Conservation (phyloP, 1,140 invertebrate species). For the Cydia pomonella region DNA sequence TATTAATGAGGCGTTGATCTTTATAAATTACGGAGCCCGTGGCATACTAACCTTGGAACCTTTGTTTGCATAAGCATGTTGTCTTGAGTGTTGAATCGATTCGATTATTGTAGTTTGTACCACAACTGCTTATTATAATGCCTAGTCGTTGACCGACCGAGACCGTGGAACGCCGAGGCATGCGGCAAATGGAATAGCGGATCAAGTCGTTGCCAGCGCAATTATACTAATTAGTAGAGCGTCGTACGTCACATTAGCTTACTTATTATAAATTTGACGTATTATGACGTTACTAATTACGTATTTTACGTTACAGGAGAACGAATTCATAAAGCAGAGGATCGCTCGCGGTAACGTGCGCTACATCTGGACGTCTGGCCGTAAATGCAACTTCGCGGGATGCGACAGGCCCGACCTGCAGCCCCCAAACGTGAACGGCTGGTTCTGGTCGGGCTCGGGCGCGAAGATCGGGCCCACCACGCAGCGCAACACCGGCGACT, state of each 20-base stretch:
- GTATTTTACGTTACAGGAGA: conserved; percentile 82
- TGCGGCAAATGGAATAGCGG: conserved; percentile 27
- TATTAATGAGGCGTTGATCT: conserved; percentile 16
- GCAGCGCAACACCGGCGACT: conserved; percentile 92
- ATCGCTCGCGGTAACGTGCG: conserved; percentile 86
- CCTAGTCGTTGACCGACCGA: conserved; percentile 41
- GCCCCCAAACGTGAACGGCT: conserved; percentile 93
- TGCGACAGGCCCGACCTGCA: conserved; percentile 93
- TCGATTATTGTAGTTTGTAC: conserved; percentile 25
- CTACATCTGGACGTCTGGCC: conserved; percentile 95
- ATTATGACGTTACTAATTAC: conserved; percentile 26
- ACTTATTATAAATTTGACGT: not conserved
- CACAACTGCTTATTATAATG: conserved; percentile 4
- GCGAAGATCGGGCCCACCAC: conserved; percentile 94
- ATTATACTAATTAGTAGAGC: conserved; percentile 27
- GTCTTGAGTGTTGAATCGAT: not conserved
- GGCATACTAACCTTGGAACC: conserved; percentile 22
- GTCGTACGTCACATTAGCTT: conserved; percentile 16
- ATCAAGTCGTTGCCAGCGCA: conserved; percentile 20
- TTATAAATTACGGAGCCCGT: conserved; percentile 14
- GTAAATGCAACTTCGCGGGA: conserved; percentile 95
- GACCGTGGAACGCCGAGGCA: conserved; percentile 37
- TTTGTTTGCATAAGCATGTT: not conserved
- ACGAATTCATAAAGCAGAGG: conserved; percentile 94
- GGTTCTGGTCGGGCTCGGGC: conserved; percentile 96